Conservation (phyloP, 2,797 vertebrate species). For the Valencia hispanica region DNA sequence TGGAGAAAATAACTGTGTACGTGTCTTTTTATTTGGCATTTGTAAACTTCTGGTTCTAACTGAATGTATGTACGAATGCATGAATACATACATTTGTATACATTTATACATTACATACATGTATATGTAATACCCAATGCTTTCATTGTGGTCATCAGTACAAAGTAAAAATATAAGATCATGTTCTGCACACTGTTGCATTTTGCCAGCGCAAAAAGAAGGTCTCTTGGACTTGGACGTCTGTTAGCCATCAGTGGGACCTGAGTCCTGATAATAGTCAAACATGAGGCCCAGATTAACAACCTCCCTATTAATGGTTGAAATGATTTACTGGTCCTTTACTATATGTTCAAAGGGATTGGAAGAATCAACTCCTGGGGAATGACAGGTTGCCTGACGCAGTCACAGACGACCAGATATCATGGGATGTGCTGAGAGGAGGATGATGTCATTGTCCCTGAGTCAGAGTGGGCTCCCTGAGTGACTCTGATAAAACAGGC, state of each 20-base stretch:
- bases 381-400: constrained; percentile 34
- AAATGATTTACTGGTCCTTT: constrained; percentile 16
- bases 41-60: too few species aligned
- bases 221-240: not conserved
- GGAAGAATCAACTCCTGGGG: constrained; percentile 33
- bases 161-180: not conserved
- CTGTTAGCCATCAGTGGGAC: not conserved
- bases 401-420: constrained; percentile 38
- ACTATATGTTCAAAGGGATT: constrained; percentile 36
- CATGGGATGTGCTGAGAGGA: constrained; percentile 34
- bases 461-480: constrained; percentile 24
- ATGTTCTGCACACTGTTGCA: not conserved
- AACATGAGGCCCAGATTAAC: constrained; percentile 17
- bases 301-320: not conserved
- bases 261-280: constrained; percentile 19
- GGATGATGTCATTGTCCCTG: constrained; percentile 39
- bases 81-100: too few species aligned
- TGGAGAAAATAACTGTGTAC: too few species aligned
- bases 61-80: too few species aligned
- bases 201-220: not conserved
- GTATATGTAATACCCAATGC: too few species aligned
- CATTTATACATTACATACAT: too few species aligned
- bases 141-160: not conserved
- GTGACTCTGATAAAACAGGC: constrained; percentile 35
- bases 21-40: too few species aligned